phyloP scores from a whole-genome alignment of 2,113 vertebrate genomes.

The Shinisaurus crocodilurus region DNA sequence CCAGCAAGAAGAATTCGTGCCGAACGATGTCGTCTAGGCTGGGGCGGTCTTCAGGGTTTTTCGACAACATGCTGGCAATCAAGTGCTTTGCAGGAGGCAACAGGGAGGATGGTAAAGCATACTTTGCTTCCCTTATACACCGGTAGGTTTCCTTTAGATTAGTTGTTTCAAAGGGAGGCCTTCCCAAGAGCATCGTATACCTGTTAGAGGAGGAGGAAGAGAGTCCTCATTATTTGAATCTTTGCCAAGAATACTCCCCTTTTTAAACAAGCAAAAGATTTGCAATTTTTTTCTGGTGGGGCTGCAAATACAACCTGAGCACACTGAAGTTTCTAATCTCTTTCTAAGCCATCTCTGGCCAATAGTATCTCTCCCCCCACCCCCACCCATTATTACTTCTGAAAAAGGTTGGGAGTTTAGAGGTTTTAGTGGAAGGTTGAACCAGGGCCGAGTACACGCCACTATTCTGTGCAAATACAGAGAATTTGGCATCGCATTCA shows the following conservation, averaged over 20 bases:
- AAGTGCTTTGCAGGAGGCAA: constrained; percentile 90
- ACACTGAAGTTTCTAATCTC: not conserved
- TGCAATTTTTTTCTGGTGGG: not conserved
- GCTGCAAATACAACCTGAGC: not conserved
- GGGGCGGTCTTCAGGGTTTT: constrained; percentile 91
- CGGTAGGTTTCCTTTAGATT: constrained; percentile 97
- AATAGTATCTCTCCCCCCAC: no score
- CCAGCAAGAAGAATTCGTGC: constrained; percentile 95
- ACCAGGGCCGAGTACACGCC: not conserved
- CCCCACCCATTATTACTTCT: not conserved
- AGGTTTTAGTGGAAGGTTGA: not conserved
- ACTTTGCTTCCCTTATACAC: constrained; percentile 95
- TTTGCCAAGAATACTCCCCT: accelerated
- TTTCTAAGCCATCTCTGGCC: not conserved
- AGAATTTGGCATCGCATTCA: not conserved
- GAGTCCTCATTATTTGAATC: not conserved
- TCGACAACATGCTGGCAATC: constrained; percentile 92
- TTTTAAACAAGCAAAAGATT: not conserved
- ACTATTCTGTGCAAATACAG: no score
- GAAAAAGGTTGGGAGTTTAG: not conserved
- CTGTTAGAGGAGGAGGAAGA: constrained; percentile 69
- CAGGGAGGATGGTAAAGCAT: constrained; percentile 90
- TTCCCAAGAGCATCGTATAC: constrained; percentile 97
- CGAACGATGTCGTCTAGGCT: constrained; percentile 91
- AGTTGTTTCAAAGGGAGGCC: constrained; percentile 96